These are phyloP conservation scores for Leptopilina drosophilae DNA, from an alignment of 2,888 invertebrate genomes.

Conservation along the genomic window DNA sequence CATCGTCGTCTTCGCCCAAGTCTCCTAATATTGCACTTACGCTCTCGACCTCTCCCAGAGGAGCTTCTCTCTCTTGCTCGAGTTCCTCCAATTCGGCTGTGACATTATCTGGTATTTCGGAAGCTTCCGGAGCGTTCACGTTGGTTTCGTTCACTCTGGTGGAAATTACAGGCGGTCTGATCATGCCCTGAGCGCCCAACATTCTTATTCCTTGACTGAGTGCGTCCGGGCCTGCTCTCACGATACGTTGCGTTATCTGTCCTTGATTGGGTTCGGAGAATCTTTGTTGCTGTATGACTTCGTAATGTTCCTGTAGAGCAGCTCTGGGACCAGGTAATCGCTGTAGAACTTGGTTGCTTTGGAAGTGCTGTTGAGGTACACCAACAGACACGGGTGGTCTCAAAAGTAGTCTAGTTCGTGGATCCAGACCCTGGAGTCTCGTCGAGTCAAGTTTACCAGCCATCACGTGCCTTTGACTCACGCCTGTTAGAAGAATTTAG, in stretches of 20 bases:
- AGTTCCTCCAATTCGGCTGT: slow-evolving; percentile 84
- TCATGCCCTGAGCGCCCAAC: slow-evolving; percentile 65
- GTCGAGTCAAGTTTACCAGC: slow-evolving; percentile 75
- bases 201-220: slow-evolving; percentile 70
- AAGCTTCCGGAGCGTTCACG: slow-evolving; percentile 74
- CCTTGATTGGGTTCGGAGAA: slow-evolving; percentile 72
- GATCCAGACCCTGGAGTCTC: slow-evolving; percentile 78
- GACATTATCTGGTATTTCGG: slow-evolving; percentile 83
- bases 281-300: slow-evolving; percentile 71
- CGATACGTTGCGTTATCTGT: slow-evolving; percentile 69
- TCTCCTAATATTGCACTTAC: slow-evolving; percentile 90
- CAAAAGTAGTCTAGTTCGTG: slow-evolving; percentile 79
- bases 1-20: slow-evolving; percentile 91
- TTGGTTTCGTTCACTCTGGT: slow-evolving; percentile 67
- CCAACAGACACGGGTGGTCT: slow-evolving; percentile 74
- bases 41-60: slow-evolving; percentile 81
- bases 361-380: slow-evolving; percentile 71
- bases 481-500: slow-evolving; percentile 58
- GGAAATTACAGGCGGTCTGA: slow-evolving; percentile 68
- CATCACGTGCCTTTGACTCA: slow-evolving; percentile 67
- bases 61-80: slow-evolving; percentile 82
- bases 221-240: slow-evolving; percentile 67
- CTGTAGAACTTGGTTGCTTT: slow-evolving; percentile 67
- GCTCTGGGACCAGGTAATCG: slow-evolving; percentile 70
- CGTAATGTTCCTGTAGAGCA: slow-evolving; percentile 70